Evolutionary conservation across 2,888 invertebrate genomes (phyloP).

Genomic region (Chloromyia formosa): DNA sequence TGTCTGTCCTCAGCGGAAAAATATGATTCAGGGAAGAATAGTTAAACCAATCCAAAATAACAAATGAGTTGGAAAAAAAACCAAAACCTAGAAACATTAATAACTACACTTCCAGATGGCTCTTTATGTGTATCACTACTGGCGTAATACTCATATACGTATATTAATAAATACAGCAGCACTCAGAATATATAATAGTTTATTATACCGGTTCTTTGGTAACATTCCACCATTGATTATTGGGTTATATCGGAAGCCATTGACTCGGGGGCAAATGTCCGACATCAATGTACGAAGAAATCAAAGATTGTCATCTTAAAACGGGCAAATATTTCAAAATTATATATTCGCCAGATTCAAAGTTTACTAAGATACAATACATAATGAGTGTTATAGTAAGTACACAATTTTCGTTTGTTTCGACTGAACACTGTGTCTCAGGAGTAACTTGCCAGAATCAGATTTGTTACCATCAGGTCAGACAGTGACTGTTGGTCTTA

Average conservation of each 20-base stretch:
- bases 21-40: too few relatives aligned
- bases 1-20: too few relatives aligned
- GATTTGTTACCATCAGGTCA: too few relatives aligned
- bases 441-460: too few relatives aligned
- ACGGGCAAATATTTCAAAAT: constrained; percentile 3
- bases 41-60: too few relatives aligned
- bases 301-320: constrained; percentile 33
- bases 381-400: too few relatives aligned
- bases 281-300: constrained; percentile 10
- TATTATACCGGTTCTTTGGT: neutral
- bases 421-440: neutral
- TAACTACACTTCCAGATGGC: too few relatives aligned
- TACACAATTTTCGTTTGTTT: too few relatives aligned
- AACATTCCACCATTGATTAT: constrained; percentile 2
- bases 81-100: too few relatives aligned
- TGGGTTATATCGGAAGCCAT: constrained; percentile 19
- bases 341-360: neutral
- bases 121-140: too few relatives aligned
- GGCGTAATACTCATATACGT: neutral
- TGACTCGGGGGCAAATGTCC: neutral
- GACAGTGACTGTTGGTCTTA: too few relatives aligned
- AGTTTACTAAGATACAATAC: neutral
- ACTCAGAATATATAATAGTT: neutral
- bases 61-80: too few relatives aligned
- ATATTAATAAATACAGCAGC: constrained; percentile 10